A percentile compares a stretch with the other conserved stretches of the same genome.
phyloP scores from a whole-genome alignment of 2,797 vertebrate genomes.

The Hafferia zeledoni region DNA sequence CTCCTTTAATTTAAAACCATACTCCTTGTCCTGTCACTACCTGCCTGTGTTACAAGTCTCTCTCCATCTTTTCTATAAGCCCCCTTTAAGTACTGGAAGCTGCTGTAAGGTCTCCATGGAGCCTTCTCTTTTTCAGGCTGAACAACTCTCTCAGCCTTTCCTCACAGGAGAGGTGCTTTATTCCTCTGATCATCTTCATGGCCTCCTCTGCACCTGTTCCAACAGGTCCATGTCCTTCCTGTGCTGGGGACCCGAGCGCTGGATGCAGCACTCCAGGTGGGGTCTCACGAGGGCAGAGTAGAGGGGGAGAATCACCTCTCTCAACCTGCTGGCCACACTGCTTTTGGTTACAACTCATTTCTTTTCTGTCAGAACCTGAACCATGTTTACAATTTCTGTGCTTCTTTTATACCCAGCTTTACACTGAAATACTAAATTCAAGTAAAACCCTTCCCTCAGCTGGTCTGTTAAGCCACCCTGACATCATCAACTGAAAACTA shows the following conservation, averaged over 20 bases:
- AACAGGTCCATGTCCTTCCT: not conserved
- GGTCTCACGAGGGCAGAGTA: not conserved
- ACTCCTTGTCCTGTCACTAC: not conserved
- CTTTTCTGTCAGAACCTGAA: not conserved
- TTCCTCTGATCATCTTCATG: not conserved
- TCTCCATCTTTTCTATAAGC: not conserved
- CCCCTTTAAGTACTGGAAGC: not conserved
- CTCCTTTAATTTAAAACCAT: not conserved
- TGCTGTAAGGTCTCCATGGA: not conserved
- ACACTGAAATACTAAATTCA: not conserved
- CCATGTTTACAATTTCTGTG: not conserved
- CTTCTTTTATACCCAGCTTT: not conserved
- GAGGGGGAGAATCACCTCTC: not conserved
- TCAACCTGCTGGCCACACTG: rapidly evolving
- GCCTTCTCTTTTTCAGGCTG: not conserved
- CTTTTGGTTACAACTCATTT: not conserved
- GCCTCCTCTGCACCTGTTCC: not conserved
- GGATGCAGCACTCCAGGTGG: not conserved
- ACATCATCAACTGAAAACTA: not conserved
- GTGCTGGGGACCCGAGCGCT: no score
- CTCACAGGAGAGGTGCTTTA: not conserved
- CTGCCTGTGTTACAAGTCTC: not conserved
- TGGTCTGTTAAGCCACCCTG: not conserved
- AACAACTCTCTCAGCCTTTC: not conserved
- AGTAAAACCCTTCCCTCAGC: not conserved